These are phyloP conservation scores for Ecliptopera silaceata DNA, from an alignment of 2,888 invertebrate species.

Conservation along the genomic window DNA sequence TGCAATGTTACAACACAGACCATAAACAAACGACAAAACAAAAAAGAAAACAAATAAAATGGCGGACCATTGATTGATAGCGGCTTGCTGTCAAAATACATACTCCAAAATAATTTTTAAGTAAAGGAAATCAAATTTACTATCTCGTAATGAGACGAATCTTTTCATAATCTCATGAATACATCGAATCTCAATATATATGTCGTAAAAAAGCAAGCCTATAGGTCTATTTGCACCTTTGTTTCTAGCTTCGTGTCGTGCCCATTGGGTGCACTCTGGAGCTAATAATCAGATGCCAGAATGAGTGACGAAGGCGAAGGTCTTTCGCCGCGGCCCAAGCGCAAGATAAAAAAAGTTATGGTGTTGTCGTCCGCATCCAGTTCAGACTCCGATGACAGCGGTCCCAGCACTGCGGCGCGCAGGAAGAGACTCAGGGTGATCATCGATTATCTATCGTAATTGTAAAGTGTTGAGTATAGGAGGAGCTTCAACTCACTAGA, in stretches of 20 bases:
- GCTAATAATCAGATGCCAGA: constrained; percentile 49
- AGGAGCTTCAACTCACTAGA: neutral
- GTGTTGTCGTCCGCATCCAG: constrained; percentile 63
- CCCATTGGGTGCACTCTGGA: constrained; percentile 50
- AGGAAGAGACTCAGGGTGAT: constrained; percentile 76
- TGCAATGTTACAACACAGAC: neutral
- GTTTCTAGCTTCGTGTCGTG: constrained; percentile 69
- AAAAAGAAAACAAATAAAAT: constrained; percentile 62
- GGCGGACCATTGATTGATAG: constrained; percentile 63
- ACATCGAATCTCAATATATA: constrained; percentile 45
- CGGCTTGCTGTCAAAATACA: constrained; percentile 83
- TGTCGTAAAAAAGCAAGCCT: constrained; percentile 49
- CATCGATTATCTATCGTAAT: constrained; percentile 14
- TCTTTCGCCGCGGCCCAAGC: constrained; percentile 61
- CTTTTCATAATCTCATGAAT: constrained; percentile 57
- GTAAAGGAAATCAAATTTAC: constrained; percentile 45
- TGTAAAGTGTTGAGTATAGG: neutral
- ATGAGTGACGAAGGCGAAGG: constrained; percentile 77
- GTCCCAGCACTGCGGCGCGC: constrained; percentile 63
- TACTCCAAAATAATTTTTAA: constrained; percentile 60
- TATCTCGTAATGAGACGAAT: constrained; percentile 43
- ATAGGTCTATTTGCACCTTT: constrained; percentile 76
- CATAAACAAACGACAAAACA: constrained; percentile 17
- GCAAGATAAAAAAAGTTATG: constrained; percentile 66
- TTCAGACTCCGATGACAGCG: constrained; percentile 76